A percentile compares a stretch with the other conserved stretches of the same genome.
phyloP scores from a whole-genome alignment of 2,113 vertebrate genomes.

The Cottus gobio region DNA sequence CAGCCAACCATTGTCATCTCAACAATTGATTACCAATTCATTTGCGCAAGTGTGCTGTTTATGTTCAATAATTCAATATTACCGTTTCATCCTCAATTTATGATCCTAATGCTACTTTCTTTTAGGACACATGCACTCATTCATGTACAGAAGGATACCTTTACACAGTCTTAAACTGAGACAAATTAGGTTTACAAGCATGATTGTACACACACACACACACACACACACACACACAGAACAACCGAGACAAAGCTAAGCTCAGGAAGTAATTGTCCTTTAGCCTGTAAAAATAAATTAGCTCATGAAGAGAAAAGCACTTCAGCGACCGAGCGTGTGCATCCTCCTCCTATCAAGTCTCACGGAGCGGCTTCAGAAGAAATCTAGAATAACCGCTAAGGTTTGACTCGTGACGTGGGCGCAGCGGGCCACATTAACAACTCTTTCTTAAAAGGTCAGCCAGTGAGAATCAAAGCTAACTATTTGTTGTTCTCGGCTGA shows the following conservation, averaged over 20 bases:
- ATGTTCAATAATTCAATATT: slow-evolving; percentile 20
- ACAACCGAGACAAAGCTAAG: neutral
- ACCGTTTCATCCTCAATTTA: slow-evolving; percentile 11
- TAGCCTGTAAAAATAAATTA: slow-evolving; percentile 68
- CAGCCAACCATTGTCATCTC: neutral
- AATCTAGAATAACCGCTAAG: slow-evolving; percentile 10
- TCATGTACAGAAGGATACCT: neutral
- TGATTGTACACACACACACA: neutral
- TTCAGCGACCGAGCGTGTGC: slow-evolving; percentile 32
- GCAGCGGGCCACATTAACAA: slow-evolving; percentile 38
- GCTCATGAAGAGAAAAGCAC: slow-evolving; percentile 52
- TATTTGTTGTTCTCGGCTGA: slow-evolving; percentile 36
- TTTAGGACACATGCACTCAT: slow-evolving; percentile 11
- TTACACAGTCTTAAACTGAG: neutral
- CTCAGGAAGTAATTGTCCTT: slow-evolving; percentile 64
- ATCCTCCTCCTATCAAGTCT: slow-evolving; percentile 31
- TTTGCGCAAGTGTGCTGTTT: neutral
- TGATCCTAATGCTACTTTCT: neutral
- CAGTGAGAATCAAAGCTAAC: slow-evolving; percentile 3
- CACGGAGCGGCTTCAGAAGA: slow-evolving; percentile 4
- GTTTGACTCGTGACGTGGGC: slow-evolving; percentile 30
- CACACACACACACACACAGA: slow-evolving; percentile 18
- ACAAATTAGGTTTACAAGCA: slow-evolving; percentile 27
- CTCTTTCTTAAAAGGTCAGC: slow-evolving; percentile 41
- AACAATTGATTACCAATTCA: neutral